A percentile compares a stretch with the other conserved stretches of the same genome.
phyloP scores from a whole-genome alignment of 2,888 invertebrate species.

The Drosophila kokeensis region DNA sequence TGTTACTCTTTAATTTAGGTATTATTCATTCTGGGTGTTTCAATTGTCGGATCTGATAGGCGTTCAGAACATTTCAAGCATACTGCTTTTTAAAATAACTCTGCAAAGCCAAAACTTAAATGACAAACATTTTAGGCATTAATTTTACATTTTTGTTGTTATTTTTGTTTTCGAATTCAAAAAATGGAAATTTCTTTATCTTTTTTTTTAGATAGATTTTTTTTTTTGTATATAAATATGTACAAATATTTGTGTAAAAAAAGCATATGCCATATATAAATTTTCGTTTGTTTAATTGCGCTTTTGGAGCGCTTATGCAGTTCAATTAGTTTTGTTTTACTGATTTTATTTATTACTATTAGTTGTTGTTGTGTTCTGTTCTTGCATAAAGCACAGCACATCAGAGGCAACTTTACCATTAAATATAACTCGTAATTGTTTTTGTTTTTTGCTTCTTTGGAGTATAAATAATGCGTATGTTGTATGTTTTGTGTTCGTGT shows the following conservation, averaged over 20 bases:
- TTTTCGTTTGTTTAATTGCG: conserved; percentile 31
- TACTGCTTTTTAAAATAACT: conserved; percentile 30
- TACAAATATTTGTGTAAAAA: conserved; percentile 72
- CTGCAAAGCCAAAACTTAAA: conserved; percentile 52
- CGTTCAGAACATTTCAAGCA: conserved; percentile 21
- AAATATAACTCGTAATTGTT: conserved; percentile 64
- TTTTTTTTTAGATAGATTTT: conserved; percentile 14
- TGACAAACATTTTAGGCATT: conserved; percentile 50
- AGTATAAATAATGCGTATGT: conserved; percentile 78
- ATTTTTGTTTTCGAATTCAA: conserved; percentile 38
- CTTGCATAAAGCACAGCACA: conserved; percentile 67
- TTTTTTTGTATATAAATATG: conserved; percentile 64
- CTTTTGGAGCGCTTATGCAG: conserved; percentile 51
- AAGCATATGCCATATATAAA: conserved; percentile 64
- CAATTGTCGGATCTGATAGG: conserved; percentile 24
- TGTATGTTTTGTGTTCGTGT: conserved; percentile 43
- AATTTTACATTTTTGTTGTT: conserved; percentile 16
- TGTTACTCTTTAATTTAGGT: conserved; percentile 40
- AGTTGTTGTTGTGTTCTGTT: conserved; percentile 47
- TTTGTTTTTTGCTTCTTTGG: conserved; percentile 74
- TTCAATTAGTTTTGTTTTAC: conserved; percentile 40
- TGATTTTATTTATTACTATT: conserved; percentile 46
- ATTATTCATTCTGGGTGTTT: conserved; percentile 40
- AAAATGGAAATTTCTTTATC: conserved; percentile 39
- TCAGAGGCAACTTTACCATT: conserved; percentile 72